Evolutionary conservation across 2,113 vertebrate species (phyloP), one percentile per base, ranked within the genome.

Genomic region (Toxotes jaculatrix): DNA sequence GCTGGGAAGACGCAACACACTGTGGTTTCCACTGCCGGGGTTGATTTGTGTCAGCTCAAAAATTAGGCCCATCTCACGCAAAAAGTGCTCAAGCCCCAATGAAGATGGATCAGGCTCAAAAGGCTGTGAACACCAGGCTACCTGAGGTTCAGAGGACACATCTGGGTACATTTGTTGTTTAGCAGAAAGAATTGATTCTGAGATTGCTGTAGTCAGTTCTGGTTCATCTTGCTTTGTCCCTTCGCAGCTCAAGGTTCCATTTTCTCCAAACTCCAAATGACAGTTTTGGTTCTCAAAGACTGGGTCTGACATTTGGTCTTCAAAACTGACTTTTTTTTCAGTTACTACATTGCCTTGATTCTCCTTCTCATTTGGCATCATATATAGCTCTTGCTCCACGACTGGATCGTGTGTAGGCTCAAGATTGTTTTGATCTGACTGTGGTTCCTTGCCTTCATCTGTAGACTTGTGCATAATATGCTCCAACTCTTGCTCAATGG

Each of bases 41-140:
- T 43, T 83, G 11, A 69, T 84, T 32, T 88, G 74, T 55, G 91
- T 92, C 67, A 93, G n/a, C 70, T 95, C 93, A 85, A 94, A 95
- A 90, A 95, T 87, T 19, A 95, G 73, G 2, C 93, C 93, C 90
- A 95, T 93, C 74, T 96, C 94, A 32, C 94, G 88, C 63, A 95
- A 77, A 79, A 95, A 96, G 80, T 96, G 94, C 49, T 96, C 93
- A 64, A 95, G 90, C 4, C 93, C 93, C 16, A 95, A 76, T 11
- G 2, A 21, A 1, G 40, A 72, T 8, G 55, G 19, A 45, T 85
- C 66, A 6, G 68, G 69, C 49, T 89, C 69, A 69, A 32, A n/a
- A 67, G 31, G 17, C 16, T 70, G 72, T 53, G 60, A 75, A 38
- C 40, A 51, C 21, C 34, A 61, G 11, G 14, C 3, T 63, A 2